A percentile compares a stretch with the other conserved stretches of the same genome.
These are phyloP conservation scores for Chaetorhynchus papuensis DNA, from an alignment of 2,113 vertebrate genomes.

Conservation along the genomic window DNA sequence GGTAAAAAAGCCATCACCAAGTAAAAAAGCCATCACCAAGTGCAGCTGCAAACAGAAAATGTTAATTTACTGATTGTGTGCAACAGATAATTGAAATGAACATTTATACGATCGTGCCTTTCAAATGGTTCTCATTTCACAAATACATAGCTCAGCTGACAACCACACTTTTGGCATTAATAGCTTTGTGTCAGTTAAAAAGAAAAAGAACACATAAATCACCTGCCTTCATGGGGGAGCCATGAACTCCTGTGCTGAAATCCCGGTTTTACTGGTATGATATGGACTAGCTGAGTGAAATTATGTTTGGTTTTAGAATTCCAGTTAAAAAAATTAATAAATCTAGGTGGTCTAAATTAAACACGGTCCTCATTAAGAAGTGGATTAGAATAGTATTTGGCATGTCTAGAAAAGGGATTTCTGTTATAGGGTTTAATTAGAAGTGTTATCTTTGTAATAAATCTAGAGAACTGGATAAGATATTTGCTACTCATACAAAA, in stretches of 20 bases:
- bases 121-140: neutral
- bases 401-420: neutral
- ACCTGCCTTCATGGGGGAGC: fast-evolving
- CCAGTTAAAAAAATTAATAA: neutral
- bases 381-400: neutral
- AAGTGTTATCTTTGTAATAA: neutral
- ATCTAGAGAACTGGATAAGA: neutral
- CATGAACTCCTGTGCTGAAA: neutral
- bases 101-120: neutral
- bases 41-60: neutral
- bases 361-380: neutral
- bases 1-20: neutral
- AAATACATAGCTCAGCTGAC: neutral
- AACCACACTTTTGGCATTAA: neutral
- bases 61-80: neutral
- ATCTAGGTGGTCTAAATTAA: neutral
- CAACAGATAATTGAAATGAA: neutral
- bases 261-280: neutral
- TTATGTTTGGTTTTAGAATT: neutral
- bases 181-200: neutral
- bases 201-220: neutral
- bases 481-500: neutral
- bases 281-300: neutral
- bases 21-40: neutral
- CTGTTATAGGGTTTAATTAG: neutral